Base-by-base conservation (phyloP, 2,113 vertebrate genomes). In the Leptocoma aspasia region DNA sequence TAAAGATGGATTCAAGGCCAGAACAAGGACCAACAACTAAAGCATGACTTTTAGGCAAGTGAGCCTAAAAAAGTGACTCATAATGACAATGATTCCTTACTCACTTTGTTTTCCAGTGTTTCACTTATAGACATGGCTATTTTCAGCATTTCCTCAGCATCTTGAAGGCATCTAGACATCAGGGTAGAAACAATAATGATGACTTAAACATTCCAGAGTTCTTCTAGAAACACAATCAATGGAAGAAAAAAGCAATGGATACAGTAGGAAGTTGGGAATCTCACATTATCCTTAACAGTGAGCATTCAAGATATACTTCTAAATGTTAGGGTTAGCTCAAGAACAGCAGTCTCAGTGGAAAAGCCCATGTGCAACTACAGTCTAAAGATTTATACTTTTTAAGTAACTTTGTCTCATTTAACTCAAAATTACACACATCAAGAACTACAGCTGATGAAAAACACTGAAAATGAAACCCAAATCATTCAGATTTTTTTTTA, bases 131-230 rank as follows among this genome's bases (percentile, higher is more conserved):
- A 98, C 84, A 97, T 86, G 33, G 99, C 98, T 84, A 99, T 96
- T 96, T 98, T 99, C 96, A 99, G 90, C 91, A 99, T 97, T 82
- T 98, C 98, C 83, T 99, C 98, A 44, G 98, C 98, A 97, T 99
- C 99, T 84, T 99, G 98, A 92, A 97, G 98, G 97, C 99, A 99
- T 83, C 99, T 99, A 97, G 50, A 86, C 76, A 95, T 39, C 45
- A 92, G 65, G 52, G 41, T 23, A 96, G 93, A 95, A 90, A 94
- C 7, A 94, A 75, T 21, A 70, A 70, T 10, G 35, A 69, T 52
- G 9, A 73, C 7, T 77, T 80, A 83, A 81, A 69, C 7, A 89
- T 63, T 50, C 37, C 42, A 53, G 22, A 82, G 37, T n/a, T 75
- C 44, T 82, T 91, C 57, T 57, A 63, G 64, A 86, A 92, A 93